These are phyloP conservation scores for Piezodorus guildinii DNA, from an alignment of 1,140 invertebrate genomes.

Conservation along the genomic window DNA sequence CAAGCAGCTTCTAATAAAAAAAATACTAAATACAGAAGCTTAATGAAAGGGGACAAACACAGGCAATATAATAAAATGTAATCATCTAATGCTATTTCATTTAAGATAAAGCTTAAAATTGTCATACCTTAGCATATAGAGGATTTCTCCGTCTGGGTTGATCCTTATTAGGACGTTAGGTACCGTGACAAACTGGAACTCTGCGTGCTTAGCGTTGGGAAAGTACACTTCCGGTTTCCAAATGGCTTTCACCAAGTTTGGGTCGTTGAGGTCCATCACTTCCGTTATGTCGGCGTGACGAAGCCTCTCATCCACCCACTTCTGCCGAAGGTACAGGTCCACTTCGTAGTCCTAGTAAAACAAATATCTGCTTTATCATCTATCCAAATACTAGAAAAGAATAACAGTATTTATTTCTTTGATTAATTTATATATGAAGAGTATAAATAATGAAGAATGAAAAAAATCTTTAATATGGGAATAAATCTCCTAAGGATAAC, in stretches of 20 bases:
- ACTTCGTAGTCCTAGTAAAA: conserved; percentile 44
- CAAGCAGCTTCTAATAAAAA: too few relatives aligned
- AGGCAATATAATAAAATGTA: too few relatives aligned
- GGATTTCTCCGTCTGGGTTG: conserved; percentile 45
- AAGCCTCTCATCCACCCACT: conserved; percentile 44
- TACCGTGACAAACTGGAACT: conserved; percentile 53
- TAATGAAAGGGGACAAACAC: too few relatives aligned
- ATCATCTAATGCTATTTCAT: too few relatives aligned
- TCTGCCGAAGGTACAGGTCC: conserved; percentile 45
- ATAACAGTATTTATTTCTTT: too few relatives aligned
- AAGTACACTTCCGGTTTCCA: conserved; percentile 62
- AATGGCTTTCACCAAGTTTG: conserved; percentile 44
- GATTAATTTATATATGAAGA: too few relatives aligned
- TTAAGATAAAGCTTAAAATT: too few relatives aligned
- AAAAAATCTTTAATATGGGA: too few relatives aligned
- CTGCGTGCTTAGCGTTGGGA: conserved; percentile 53
- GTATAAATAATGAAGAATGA: too few relatives aligned
- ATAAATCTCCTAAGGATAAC: too few relatives aligned
- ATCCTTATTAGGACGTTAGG: conserved; percentile 56
- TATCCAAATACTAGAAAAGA: too few relatives aligned
- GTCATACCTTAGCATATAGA: conserved; percentile 48
- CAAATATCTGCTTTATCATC: not conserved
- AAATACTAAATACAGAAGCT: too few relatives aligned
- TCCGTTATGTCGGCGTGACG: conserved; percentile 39
- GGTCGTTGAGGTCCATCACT: conserved; percentile 44